A percentile compares a stretch with the other conserved stretches of the same genome.
Conservation (phyloP, 2,797 vertebrate genomes). For the Vultur gryphus region DNA sequence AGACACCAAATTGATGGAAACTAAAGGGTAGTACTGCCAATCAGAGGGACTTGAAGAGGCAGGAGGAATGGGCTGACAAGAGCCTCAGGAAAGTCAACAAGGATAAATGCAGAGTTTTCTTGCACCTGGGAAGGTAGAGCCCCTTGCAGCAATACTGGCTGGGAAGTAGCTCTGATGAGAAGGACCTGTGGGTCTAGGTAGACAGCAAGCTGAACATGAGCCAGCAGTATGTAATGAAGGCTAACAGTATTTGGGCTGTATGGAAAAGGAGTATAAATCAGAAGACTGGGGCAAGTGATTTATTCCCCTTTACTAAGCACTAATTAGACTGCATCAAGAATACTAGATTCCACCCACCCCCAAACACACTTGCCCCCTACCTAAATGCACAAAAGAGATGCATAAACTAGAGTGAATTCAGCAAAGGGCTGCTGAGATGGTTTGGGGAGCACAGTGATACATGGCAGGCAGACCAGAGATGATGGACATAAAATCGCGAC, state of each 20-base stretch:
- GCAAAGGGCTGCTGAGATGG: neutral
- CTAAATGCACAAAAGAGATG: neutral
- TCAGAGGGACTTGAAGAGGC: neutral
- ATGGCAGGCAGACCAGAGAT: neutral
- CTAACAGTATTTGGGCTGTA: neutral
- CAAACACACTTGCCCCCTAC: neutral
- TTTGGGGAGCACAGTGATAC: neutral
- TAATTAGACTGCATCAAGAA: neutral
- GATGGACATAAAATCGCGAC: no score
- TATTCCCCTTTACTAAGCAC: neutral
- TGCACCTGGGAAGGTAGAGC: neutral
- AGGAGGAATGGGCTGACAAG: neutral
- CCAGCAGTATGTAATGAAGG: neutral
- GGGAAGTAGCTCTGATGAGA: neutral
- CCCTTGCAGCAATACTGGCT: neutral
- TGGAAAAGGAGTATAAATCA: neutral
- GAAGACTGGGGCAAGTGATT: neutral
- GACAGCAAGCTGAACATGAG: neutral
- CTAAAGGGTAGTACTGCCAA: neutral
- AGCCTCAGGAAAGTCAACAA: neutral
- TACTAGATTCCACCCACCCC: neutral
- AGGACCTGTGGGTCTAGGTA: neutral
- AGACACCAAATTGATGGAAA: neutral
- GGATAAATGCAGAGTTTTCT: neutral
- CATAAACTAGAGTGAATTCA: neutral